phyloP scores from a whole-genome alignment of 92 coral and sea anemone species.

The Muricea muricata region DNA sequence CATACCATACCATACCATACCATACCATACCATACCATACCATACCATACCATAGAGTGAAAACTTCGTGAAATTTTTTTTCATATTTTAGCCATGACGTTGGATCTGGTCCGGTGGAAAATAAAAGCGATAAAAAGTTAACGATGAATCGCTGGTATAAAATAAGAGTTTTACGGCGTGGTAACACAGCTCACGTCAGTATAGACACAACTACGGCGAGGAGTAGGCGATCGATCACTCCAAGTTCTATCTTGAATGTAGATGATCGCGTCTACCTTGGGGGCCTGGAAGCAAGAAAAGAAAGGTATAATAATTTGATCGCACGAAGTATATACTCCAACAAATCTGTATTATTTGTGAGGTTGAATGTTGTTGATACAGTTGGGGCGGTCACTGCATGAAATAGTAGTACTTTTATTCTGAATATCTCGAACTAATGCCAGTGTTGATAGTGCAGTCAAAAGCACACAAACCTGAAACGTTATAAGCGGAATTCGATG shows the following conservation, averaged over 20 bases:
- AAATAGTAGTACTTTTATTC: no score
- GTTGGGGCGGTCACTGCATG: no score
- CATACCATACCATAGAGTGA: slow-evolving; percentile 21
- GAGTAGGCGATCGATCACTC: neutral
- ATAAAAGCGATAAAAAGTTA: slow-evolving; percentile 13
- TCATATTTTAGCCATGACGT: slow-evolving; percentile 32
- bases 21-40: slow-evolving; percentile 18
- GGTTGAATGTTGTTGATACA: no score
- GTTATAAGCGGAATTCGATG: no score
- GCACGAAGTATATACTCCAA: neutral
- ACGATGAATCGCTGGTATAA: slow-evolving; percentile 19
- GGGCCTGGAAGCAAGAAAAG: slow-evolving; percentile 21
- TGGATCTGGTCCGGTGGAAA: slow-evolving; percentile 23
- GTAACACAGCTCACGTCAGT: neutral
- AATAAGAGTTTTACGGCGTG: slow-evolving; percentile 1
- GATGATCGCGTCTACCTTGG: slow-evolving; percentile 36
- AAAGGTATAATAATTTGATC: slow-evolving; percentile 3
- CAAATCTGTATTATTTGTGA: no score
- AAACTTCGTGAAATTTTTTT: neutral
- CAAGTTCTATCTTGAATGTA: slow-evolving; percentile 9
- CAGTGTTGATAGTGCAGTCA: no score
- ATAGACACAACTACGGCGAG: neutral
- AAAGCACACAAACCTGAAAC: no score
- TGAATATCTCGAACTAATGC: no score
- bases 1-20: neutral